Evolutionary conservation across 2,113 vertebrate genomes (phyloP).

Genomic region (Onychostruthus taczanowskii): DNA sequence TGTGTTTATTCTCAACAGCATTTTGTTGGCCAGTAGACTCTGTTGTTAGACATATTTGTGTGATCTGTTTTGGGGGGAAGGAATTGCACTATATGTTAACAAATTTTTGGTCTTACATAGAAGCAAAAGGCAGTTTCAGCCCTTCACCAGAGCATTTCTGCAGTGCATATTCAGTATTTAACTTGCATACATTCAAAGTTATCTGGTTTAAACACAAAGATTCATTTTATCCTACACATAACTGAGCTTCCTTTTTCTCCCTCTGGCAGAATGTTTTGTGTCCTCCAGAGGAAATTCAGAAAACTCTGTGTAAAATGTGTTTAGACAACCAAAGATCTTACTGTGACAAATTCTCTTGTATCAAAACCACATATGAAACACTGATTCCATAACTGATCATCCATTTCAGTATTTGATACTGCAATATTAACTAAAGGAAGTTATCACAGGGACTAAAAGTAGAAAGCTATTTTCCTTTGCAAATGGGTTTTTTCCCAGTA

Average conservation of each 20-base stretch:
- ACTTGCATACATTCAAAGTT: background rate
- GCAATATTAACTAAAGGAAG: background rate
- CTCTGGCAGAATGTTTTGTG: background rate
- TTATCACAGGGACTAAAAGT: background rate
- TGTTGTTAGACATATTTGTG: background rate
- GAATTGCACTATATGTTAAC: rapidly evolving
- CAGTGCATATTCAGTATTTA: background rate
- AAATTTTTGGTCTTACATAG: background rate
- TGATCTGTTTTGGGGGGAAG: background rate
- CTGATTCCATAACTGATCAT: background rate
- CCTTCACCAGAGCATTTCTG: background rate
- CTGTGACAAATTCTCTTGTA: background rate
- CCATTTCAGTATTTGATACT: background rate
- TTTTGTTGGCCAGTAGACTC: background rate
- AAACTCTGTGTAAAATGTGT: background rate
- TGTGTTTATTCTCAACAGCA: background rate
- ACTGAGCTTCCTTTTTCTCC: background rate
- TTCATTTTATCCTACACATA: background rate
- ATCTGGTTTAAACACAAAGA: background rate
- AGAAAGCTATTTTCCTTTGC: background rate
- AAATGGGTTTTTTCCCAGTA: background rate
- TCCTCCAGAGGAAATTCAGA: background rate
- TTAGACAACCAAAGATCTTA: background rate
- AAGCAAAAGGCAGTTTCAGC: background rate
- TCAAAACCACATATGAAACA: background rate